Evolutionary conservation across 1,140 invertebrate species (phyloP).

Genomic region (Brachionus calyciflorus): DNA sequence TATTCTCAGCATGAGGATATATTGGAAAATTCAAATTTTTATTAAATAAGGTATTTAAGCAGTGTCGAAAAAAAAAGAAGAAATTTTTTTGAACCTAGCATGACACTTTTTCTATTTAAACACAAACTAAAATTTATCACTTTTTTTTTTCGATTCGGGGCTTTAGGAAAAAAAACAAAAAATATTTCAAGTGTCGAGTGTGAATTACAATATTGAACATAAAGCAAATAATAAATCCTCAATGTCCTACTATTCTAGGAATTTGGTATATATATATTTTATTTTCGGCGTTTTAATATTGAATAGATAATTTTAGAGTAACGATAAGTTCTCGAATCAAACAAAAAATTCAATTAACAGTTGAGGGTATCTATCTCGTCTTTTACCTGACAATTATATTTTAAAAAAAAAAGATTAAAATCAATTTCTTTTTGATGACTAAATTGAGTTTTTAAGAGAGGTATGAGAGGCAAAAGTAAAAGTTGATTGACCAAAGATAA

Average conservation of each 20-base stretch:
- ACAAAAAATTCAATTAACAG: background rate
- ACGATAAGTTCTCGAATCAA: background rate
- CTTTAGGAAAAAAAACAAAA: background rate
- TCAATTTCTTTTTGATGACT: background rate
- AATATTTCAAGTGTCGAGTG: conserved; percentile 54
- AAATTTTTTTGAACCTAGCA: conserved; percentile 14
- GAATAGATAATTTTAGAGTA: conserved; percentile 18
- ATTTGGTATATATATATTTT: too few species aligned
- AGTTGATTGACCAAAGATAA: conserved; percentile 29
- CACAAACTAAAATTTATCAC: background rate
- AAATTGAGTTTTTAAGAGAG: conserved; percentile 21
- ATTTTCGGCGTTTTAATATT: conserved; percentile 13
- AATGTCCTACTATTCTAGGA: conserved; percentile 2
- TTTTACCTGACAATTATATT: background rate
- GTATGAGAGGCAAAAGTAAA: too few species aligned
- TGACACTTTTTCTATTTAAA: background rate
- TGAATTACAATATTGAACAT: conserved; percentile 27
- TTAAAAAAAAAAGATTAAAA: conserved; percentile 25
- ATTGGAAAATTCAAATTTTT: too few species aligned
- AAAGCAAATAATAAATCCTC: too few species aligned
- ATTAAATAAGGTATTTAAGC: background rate
- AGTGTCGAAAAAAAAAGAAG: background rate
- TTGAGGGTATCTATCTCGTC: background rate
- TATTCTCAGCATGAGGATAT: conserved; percentile 36
- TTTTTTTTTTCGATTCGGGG: too few species aligned